Percentiles rank a stretch among this genome's conserved stretches.
phyloP scores from a whole-genome alignment of 2,888 invertebrate genomes.

The Ennomos fuscantarius region DNA sequence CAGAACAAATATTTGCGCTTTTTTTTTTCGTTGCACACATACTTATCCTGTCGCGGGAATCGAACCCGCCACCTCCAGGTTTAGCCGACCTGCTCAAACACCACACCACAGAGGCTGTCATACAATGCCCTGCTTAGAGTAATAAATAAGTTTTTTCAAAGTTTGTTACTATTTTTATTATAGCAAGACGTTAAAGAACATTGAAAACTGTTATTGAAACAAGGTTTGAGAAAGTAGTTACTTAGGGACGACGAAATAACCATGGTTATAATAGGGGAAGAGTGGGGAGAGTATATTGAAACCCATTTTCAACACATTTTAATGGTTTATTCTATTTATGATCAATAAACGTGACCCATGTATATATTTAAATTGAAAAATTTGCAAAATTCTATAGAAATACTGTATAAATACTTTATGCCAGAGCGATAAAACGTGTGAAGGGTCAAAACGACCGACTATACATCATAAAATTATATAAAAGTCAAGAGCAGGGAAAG shows the following conservation, averaged over 20 bases:
- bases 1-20: no score
- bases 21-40: no score
- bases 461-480: slow-evolving; percentile 85
- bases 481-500: slow-evolving; percentile 82
- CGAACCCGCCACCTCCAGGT: no score
- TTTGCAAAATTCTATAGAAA: slow-evolving; percentile 53
- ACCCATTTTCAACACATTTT: slow-evolving; percentile 48
- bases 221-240: slow-evolving; percentile 14
- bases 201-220: slow-evolving; percentile 1
- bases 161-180: background rate
- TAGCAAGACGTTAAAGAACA: slow-evolving; percentile 2
- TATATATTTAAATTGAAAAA: slow-evolving; percentile 63
- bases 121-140: background rate
- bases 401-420: slow-evolving; percentile 53
- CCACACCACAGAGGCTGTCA: no score
- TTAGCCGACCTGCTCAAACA: no score
- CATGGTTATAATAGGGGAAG: slow-evolving; percentile 13
- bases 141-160: background rate
- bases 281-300: slow-evolving; percentile 21
- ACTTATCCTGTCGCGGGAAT: no score
- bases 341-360: slow-evolving; percentile 58
- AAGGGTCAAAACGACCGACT: slow-evolving; percentile 79
- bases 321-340: no score
- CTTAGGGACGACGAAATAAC: slow-evolving; percentile 25
- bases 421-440: slow-evolving; percentile 77